A percentile compares a stretch with the other conserved stretches of the same genome.
Conservation (phyloP, 2,888 invertebrate genomes). For the Chamaedrilus cognettii region DNA sequence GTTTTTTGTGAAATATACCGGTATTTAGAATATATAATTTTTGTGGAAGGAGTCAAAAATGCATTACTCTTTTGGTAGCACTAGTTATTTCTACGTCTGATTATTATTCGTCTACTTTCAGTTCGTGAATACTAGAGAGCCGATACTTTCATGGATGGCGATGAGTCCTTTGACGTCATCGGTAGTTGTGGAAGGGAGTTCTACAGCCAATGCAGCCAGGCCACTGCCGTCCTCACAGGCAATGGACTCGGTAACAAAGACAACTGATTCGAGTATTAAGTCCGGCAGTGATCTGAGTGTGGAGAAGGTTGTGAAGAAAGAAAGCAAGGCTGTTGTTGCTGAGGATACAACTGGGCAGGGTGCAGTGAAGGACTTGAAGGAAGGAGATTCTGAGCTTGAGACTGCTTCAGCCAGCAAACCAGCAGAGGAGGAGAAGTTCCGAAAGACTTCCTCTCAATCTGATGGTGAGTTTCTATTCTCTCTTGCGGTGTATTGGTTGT, state of each 20-base stretch:
- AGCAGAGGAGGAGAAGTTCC: not conserved
- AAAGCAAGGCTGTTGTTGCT: too few species aligned
- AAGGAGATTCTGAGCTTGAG: slow-evolving; percentile 11
- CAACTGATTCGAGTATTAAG: not conserved
- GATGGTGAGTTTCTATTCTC: too few species aligned
- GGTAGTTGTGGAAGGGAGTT: slow-evolving; percentile 2
- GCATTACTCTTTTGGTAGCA: too few species aligned
- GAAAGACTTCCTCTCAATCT: too few species aligned
- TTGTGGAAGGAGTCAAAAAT: too few species aligned
- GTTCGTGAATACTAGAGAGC: not conserved
- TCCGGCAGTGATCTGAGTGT: not conserved
- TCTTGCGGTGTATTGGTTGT: too few species aligned
- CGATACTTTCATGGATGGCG: not conserved
- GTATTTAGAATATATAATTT: too few species aligned
- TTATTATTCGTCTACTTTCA: too few species aligned
- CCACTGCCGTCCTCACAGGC: too few species aligned
- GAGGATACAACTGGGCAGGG: slow-evolving; percentile 67
- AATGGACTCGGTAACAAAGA: not conserved
- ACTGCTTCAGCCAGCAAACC: not conserved
- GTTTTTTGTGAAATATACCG: too few species aligned
- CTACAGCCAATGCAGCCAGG: not conserved
- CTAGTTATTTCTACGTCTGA: too few species aligned
- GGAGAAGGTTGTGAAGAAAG: too few species aligned
- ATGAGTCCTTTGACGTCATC: not conserved
- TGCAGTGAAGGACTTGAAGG: slow-evolving; percentile 64